Evolutionary conservation across 2,888 invertebrate genomes (phyloP), one percentile per base, ranked within the genome.

Genomic region (Leptodirus hochenwartii): DNA sequence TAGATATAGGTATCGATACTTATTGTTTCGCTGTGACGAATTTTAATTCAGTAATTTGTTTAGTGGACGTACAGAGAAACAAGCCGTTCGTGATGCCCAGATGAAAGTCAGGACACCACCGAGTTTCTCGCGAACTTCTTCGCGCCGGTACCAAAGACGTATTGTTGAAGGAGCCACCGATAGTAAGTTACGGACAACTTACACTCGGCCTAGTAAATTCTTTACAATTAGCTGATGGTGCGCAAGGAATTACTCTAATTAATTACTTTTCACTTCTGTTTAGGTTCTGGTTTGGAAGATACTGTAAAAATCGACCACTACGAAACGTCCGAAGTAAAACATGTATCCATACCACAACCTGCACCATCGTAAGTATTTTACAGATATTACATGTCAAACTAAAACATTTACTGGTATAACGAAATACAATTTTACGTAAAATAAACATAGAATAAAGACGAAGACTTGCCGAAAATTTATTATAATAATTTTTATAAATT

Each of bases 1-100:
- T 48, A 66, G 81, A 51, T 78, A 75, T 59, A 79, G 79, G 76
- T 75, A 60, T 50, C 36, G 12, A 16, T 8, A 8, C n/a, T 6
- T n/a, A 20, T 20, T 20, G 9, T 8, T 20, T 20, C 20, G 9
- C n/a, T 20, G 5, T 3, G 23, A 24, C 24, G 10, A 10, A 24
- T n/a, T n/a, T 24, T 24, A 13, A 15, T 30, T 22, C 16, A 10
- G 14, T 13, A 8, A 28, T 29, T 17, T 17, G 33, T 36, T 39
- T 42, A 73, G 77, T 48, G 73, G 71, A 16, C 60, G 77, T 38
- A 70, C 70, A 5, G 66, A 66, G 45, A 65, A 66, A 40, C 45
- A 70, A 64, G 56, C 64, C 46, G 46, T 63, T 44, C 40, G 64
- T 54, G 46, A 59, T 52, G 63, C 53, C 6, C 56, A 57, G 36